Evolutionary conservation across 2,797 vertebrate genomes (phyloP).

Genomic region (Myotis pilosus): DNA sequence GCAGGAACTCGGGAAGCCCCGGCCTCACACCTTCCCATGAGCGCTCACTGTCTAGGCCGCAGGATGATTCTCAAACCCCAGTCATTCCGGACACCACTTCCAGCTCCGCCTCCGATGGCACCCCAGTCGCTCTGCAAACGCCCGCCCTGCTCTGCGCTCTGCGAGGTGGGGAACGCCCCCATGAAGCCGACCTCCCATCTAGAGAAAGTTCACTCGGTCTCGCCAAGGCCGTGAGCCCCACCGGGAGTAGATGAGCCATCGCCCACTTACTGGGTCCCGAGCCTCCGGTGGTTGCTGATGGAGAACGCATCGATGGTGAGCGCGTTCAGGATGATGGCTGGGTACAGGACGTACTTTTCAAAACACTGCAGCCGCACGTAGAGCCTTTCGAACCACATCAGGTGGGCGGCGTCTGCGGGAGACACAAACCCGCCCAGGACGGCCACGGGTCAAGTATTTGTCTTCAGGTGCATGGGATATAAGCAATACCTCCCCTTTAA

Average conservation of each 20-base stretch:
- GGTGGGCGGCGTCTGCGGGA: constrained; percentile 92
- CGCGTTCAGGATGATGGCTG: constrained; percentile 95
- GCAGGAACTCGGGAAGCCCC: constrained; percentile 1
- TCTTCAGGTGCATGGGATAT: background rate
- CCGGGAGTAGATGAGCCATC: background rate
- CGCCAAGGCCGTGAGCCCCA: background rate
- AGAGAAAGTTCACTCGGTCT: background rate
- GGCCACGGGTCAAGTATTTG: background rate
- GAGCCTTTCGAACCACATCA: constrained; percentile 99
- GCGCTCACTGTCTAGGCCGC: background rate
- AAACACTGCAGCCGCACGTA: constrained; percentile 96
- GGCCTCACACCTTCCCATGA: constrained; percentile 8
- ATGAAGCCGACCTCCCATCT: background rate
- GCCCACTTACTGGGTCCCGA: constrained; percentile 94
- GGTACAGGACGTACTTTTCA: constrained; percentile 97
- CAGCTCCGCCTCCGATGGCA: constrained; percentile 7
- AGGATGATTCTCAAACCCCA: constrained; percentile 23
- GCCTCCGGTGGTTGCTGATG: constrained; percentile 93
- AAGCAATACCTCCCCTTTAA: background rate
- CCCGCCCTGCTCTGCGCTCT: background rate
- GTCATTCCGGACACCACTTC: background rate
- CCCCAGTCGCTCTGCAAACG: background rate
- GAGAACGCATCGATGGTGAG: constrained; percentile 95
- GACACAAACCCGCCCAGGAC: constrained; percentile 62
- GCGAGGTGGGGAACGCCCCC: background rate